These are phyloP conservation scores for Aviceda subcristata DNA, from an alignment of 2,113 vertebrate genomes.

Conservation along the genomic window DNA sequence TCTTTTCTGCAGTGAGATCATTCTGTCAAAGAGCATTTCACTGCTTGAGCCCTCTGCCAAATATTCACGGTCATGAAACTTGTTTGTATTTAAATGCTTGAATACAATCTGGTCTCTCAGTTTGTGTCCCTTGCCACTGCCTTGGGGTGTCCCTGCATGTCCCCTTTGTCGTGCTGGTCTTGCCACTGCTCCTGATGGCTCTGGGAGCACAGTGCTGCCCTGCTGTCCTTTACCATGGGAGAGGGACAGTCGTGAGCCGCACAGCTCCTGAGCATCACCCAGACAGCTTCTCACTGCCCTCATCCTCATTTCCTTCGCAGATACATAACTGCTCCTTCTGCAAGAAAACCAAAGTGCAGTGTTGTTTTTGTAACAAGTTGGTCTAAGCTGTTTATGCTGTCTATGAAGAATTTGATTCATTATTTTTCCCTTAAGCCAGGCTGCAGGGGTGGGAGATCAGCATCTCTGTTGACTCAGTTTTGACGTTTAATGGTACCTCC, in stretches of 20 bases:
- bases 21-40: not conserved
- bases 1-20: not conserved
- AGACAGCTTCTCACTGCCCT: not conserved
- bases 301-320: accelerated
- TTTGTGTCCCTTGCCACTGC: not conserved
- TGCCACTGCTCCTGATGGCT: not conserved
- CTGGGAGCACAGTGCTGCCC: not conserved
- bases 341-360: not conserved
- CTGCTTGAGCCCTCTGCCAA: not conserved
- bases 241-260: not conserved
- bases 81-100: not conserved
- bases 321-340: not conserved
- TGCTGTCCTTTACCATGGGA: not conserved
- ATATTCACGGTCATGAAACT: not conserved
- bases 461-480: not conserved
- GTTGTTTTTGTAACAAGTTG: not conserved
- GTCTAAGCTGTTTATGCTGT: not conserved
- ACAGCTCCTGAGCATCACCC: not conserved
- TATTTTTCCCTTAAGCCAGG: not conserved
- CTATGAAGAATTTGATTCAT: not conserved
- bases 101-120: not conserved
- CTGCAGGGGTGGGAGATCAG: not conserved
- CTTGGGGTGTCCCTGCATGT: not conserved
- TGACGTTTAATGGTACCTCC: not conserved
- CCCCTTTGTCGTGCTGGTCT: not conserved